These are phyloP conservation scores for Vanessa tameamea DNA, from an alignment of 1,140 invertebrate species.

Conservation along the genomic window DNA sequence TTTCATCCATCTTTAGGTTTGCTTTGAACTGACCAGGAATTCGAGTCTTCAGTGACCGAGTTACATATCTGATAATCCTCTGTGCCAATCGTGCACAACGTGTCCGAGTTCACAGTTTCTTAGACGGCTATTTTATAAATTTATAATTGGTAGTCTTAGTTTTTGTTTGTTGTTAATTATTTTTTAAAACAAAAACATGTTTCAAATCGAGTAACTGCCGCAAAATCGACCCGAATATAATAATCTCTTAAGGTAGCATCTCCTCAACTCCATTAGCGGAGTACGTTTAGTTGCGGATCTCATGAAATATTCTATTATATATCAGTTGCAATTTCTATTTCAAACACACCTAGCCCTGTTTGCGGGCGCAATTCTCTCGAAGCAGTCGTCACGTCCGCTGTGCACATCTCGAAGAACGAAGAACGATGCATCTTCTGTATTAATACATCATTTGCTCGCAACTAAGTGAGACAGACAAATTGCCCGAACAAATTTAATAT, in stretches of 20 bases:
- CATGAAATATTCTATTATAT: slow-evolving; percentile 2
- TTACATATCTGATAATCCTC: too few species aligned
- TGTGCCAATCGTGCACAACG: too few species aligned
- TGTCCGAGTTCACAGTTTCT: too few species aligned
- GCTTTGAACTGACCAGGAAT: too few species aligned
- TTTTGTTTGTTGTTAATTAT: too few species aligned
- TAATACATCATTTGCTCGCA: slow-evolving; percentile 26
- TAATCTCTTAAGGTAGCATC: not conserved
- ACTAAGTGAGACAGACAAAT: slow-evolving; percentile 16
- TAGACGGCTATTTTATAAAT: too few species aligned
- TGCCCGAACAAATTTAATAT: slow-evolving; percentile 28
- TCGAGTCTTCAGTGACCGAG: too few species aligned
- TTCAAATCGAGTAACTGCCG: not conserved
- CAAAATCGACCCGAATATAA: not conserved
- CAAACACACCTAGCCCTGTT: not conserved
- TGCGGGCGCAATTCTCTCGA: not conserved
- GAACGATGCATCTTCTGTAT: slow-evolving; percentile 28
- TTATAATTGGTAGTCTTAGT: too few species aligned
- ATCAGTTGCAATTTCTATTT: not conserved
- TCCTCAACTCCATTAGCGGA: not conserved
- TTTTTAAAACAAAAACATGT: too few species aligned
- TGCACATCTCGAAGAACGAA: not conserved
- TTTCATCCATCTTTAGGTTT: too few species aligned
- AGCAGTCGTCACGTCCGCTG: slow-evolving; percentile 12
- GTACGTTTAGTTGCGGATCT: not conserved